These are phyloP conservation scores for Brassicogethes aeneus DNA, from an alignment of 2,888 invertebrate genomes.

Conservation along the genomic window DNA sequence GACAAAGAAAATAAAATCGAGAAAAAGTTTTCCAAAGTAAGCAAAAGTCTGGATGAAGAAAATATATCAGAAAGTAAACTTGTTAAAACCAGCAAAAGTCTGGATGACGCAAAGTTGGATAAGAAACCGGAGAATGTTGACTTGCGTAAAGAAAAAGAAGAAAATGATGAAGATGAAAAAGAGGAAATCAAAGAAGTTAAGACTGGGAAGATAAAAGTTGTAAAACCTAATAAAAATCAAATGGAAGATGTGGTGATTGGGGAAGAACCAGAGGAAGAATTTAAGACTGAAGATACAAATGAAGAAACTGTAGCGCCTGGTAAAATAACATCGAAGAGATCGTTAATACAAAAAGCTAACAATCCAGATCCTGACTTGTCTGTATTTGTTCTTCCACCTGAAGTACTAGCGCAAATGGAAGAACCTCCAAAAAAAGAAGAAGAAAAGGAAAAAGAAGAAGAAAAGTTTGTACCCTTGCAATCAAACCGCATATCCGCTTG, in stretches of 20 bases:
- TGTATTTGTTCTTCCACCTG: constrained; percentile 29
- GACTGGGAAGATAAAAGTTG: constrained; percentile 4
- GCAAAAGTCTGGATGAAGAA: too few species aligned
- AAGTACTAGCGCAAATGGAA: constrained; percentile 15
- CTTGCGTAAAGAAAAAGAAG: constrained; percentile 2
- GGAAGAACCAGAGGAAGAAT: neutral
- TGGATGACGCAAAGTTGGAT: too few species aligned
- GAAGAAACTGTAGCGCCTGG: constrained; percentile 2
- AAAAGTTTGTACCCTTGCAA: constrained; percentile 37
- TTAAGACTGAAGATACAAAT: constrained; percentile 11
- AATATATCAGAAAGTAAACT: constrained; percentile 27
- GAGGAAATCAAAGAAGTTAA: constrained; percentile 4
- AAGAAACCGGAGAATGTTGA: neutral
- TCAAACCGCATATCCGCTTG: constrained; percentile 36
- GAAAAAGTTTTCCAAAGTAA: constrained; percentile 19
- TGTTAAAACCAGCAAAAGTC: constrained; percentile 11
- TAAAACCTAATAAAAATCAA: constrained; percentile 6
- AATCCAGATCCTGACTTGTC: constrained; percentile 35
- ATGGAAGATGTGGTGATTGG: constrained; percentile 2
- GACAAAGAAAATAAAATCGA: too few species aligned
- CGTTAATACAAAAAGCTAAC: constrained; percentile 33
- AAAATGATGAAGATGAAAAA: constrained; percentile 3
- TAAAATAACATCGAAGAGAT: constrained; percentile 33
- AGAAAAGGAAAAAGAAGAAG: constrained; percentile 35
- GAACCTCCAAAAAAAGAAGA: constrained; percentile 38